Percentiles rank a stretch among this genome's conserved stretches.
Conservation (phyloP, 2,797 vertebrate species). For the Bradypodion pumilum region DNA sequence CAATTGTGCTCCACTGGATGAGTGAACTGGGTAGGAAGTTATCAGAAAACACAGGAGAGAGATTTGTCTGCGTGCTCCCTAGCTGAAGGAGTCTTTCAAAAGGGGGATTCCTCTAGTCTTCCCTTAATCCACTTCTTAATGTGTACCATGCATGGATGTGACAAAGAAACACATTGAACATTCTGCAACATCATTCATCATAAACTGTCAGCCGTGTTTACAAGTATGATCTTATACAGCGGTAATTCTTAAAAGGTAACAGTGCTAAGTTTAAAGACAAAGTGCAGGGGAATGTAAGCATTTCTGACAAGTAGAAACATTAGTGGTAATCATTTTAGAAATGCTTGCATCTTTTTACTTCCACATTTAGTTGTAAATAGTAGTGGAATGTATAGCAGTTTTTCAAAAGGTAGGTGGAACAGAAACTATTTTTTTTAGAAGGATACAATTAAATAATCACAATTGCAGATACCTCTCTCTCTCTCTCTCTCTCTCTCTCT, state of each 20-base stretch:
- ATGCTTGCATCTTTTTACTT: slow-evolving; percentile 76
- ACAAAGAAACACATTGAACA: slow-evolving; percentile 76
- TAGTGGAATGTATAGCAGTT: slow-evolving; percentile 73
- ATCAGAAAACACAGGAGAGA: slow-evolving; percentile 65
- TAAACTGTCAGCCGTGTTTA: slow-evolving; percentile 80
- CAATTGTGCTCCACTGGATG: slow-evolving; percentile 78
- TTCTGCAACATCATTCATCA: slow-evolving; percentile 79
- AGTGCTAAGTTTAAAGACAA: slow-evolving; percentile 81
- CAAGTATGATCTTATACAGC: slow-evolving; percentile 78
- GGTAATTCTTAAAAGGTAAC: slow-evolving; percentile 80
- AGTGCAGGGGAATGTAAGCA: slow-evolving; percentile 80
- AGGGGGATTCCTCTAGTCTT: slow-evolving; percentile 59
- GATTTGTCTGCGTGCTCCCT: slow-evolving; percentile 63
- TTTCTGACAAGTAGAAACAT: slow-evolving; percentile 81
- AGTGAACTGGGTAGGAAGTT: slow-evolving; percentile 73
- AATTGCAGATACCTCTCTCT: slow-evolving; percentile 34
- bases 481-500: slow-evolving; percentile 15
- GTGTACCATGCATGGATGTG: slow-evolving; percentile 67
- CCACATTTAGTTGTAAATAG: slow-evolving; percentile 80
- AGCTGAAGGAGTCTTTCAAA: slow-evolving; percentile 71
- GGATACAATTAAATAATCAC: slow-evolving; percentile 60
- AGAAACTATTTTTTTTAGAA: slow-evolving; percentile 71
- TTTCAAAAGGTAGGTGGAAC: slow-evolving; percentile 60
- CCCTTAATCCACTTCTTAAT: slow-evolving; percentile 76
- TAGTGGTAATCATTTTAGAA: slow-evolving; percentile 81